These are phyloP conservation scores for Amphiprion clarkii DNA, from an alignment of 2,797 vertebrate genomes.

Conservation along the genomic window DNA sequence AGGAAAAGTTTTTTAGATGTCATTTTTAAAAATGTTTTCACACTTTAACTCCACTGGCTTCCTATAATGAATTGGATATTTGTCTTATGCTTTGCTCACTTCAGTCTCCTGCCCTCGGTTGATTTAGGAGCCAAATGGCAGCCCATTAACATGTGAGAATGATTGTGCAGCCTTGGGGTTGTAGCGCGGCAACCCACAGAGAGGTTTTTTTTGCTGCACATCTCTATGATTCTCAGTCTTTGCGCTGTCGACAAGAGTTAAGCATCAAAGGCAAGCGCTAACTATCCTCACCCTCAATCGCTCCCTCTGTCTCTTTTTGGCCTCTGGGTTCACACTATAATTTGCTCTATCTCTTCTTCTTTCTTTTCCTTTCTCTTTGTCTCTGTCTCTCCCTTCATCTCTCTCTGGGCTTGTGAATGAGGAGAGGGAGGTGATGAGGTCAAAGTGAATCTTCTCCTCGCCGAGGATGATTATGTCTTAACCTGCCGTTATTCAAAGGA, in stretches of 20 bases:
- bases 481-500: constrained; percentile 85
- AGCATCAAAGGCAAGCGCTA: constrained; percentile 82
- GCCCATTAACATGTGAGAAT: constrained; percentile 82
- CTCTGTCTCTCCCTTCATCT: constrained; percentile 71
- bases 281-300: constrained; percentile 77
- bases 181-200: constrained; percentile 73
- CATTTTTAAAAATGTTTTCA: constrained; percentile 51
- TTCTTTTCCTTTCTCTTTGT: constrained; percentile 58
- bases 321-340: constrained; percentile 86
- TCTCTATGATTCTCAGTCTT: constrained; percentile 76
- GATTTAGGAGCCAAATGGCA: constrained; percentile 82
- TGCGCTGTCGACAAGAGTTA: constrained; percentile 77
- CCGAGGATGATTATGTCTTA: constrained; percentile 87
- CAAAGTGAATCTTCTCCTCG: constrained; percentile 85
- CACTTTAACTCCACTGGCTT: constrained; percentile 52
- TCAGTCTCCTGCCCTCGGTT: constrained; percentile 72
- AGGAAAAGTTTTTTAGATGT: constrained; percentile 54
- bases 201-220: constrained; percentile 61
- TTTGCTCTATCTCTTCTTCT: constrained; percentile 77
- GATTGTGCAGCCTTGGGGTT: constrained; percentile 77
- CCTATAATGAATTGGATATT: constrained; percentile 73
- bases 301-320: constrained; percentile 79
- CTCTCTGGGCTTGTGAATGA: constrained; percentile 78
- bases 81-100: constrained; percentile 68
- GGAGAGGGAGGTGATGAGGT: constrained; percentile 81